A percentile compares a stretch with the other conserved stretches of the same genome.
These are phyloP conservation scores for Pogonocherus hispidulus DNA, from an alignment of 2,888 invertebrate genomes.

Conservation along the genomic window DNA sequence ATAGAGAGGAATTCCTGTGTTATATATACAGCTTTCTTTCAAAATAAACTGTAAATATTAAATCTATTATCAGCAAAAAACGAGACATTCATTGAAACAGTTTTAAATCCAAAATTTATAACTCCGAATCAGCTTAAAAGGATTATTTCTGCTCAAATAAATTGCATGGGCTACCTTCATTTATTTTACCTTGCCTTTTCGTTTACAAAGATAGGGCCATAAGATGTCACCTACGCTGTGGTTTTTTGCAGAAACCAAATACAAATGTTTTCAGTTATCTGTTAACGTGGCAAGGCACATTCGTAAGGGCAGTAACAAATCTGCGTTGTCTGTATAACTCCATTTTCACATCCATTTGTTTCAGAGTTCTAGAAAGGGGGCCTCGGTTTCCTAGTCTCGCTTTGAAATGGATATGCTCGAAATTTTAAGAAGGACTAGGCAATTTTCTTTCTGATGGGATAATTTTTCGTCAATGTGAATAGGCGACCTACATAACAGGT, in stretches of 20 bases:
- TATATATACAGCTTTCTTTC: no score
- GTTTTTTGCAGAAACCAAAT: conserved; percentile 16
- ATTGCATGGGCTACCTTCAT: neutral
- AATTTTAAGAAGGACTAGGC: neutral
- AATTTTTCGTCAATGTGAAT: neutral
- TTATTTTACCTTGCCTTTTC: conserved; percentile 4
- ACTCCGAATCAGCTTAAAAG: neutral
- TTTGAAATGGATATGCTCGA: neutral
- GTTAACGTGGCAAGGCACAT: conserved; percentile 4
- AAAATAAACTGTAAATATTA: no score
- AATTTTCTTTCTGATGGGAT: neutral
- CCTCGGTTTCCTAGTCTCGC: neutral
- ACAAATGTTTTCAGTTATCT: conserved; percentile 19
- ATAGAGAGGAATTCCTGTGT: no score
- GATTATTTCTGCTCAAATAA: neutral
- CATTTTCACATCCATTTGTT: neutral
- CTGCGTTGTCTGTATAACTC: conserved; percentile 10
- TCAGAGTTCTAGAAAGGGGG: neutral
- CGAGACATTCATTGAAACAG: neutral
- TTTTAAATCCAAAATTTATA: neutral
- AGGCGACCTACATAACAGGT: no score
- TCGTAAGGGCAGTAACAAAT: conserved; percentile 10
- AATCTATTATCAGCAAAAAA: no score
- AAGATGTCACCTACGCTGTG: conserved; percentile 2
- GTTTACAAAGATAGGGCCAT: conserved; percentile 1